These are phyloP conservation scores for Helogale parvula DNA, from an alignment of 2,113 vertebrate genomes.

Conservation along the genomic window DNA sequence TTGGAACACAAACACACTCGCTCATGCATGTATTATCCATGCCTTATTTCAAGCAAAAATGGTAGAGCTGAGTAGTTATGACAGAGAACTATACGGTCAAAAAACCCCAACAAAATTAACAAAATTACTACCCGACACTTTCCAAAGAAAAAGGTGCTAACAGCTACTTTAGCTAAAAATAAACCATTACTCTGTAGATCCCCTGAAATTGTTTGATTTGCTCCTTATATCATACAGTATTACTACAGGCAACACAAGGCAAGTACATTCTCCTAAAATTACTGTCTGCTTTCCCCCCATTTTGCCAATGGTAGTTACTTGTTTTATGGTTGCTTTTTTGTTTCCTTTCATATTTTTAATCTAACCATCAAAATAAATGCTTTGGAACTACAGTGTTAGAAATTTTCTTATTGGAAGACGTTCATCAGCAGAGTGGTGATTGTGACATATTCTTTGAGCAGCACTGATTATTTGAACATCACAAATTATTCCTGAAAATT, in stretches of 20 bases:
- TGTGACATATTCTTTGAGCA: neutral
- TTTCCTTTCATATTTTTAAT: neutral
- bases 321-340: neutral
- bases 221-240: neutral
- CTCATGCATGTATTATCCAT: neutral
- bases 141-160: neutral
- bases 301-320: neutral
- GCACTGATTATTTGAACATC: neutral
- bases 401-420: neutral
- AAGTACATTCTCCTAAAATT: neutral
- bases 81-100: neutral
- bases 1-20: neutral
- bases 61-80: neutral
- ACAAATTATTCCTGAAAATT: neutral
- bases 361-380: neutral
- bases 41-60: neutral
- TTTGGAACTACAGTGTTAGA: neutral
- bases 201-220: neutral
- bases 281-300: no score
- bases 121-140: neutral
- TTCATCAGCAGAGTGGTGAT: neutral
- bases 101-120: neutral
- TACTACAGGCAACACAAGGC: neutral
- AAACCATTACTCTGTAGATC: neutral
- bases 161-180: neutral